Evolutionary conservation across 2,888 invertebrate species (phyloP).

Genomic region (Entomobrya proxima): DNA sequence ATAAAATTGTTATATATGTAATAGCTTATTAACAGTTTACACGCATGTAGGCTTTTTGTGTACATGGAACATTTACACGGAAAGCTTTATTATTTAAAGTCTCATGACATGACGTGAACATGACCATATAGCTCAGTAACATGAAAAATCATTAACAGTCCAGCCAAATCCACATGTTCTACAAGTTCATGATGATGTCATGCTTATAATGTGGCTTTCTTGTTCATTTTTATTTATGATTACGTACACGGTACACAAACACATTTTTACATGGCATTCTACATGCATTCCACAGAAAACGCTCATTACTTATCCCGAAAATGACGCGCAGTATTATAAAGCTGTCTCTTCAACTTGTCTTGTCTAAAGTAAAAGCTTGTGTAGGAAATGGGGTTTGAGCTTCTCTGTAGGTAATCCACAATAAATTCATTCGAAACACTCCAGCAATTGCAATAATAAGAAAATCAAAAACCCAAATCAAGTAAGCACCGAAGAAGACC

Average conservation of each 20-base stretch:
- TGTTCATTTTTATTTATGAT: conserved; percentile 28
- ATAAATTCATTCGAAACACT: neutral
- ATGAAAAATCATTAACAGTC: neutral
- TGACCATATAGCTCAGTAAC: conserved; percentile 11
- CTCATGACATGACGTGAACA: conserved; percentile 33
- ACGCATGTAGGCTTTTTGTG: neutral
- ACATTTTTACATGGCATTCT: neutral
- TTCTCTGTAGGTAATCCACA: conserved; percentile 6
- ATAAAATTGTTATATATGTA: neutral
- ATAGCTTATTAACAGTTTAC: neutral
- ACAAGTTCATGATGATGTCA: conserved; percentile 35
- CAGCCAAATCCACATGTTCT: neutral
- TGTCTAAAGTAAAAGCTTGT: neutral
- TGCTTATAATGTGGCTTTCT: conserved; percentile 8
- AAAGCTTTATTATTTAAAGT: neutral
- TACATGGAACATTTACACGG: neutral
- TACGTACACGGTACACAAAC: neutral
- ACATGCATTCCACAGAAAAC: conserved; percentile 2
- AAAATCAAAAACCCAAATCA: too few relatives aligned
- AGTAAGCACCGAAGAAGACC: too few relatives aligned
- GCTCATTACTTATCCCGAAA: conserved; percentile 34
- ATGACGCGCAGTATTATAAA: conserved; percentile 3
- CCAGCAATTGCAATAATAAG: conserved; percentile 23
- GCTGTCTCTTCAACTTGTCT: conserved; percentile 10
- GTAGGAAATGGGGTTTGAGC: neutral